Evolutionary conservation across 2,888 invertebrate genomes (phyloP).

Genomic region (Stenolophus ochropezus): DNA sequence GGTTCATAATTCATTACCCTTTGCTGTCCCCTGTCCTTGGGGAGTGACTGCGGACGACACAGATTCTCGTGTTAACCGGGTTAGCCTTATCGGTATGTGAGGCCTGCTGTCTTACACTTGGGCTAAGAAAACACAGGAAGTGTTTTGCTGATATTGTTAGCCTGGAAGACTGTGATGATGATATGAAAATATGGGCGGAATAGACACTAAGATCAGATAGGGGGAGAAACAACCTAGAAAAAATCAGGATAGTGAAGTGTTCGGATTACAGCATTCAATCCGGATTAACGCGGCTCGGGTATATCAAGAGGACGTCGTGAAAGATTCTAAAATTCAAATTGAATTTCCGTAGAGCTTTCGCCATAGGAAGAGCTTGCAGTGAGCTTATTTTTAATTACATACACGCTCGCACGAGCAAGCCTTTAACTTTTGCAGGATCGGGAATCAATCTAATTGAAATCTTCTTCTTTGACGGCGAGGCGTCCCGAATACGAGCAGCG

Average conservation of each 20-base stretch:
- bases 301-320: background rate
- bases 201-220: background rate
- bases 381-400: slow-evolving; percentile 18
- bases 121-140: slow-evolving; percentile 39
- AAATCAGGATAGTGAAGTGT: background rate
- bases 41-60: background rate
- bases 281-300: background rate
- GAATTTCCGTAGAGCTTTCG: background rate
- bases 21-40: background rate
- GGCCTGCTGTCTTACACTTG: background rate
- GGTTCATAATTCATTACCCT: background rate
- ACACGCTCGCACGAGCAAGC: background rate
- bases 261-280: background rate
- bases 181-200: slow-evolving; percentile 10
- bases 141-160: slow-evolving; percentile 43
- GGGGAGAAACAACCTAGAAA: background rate
- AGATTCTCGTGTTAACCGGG: slow-evolving; percentile 19
- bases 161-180: background rate
- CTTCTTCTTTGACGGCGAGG: slow-evolving; percentile 1
- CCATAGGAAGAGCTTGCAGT: background rate
- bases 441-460: slow-evolving; percentile 19
- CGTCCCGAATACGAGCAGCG: background rate
- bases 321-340: background rate
- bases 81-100: slow-evolving; percentile 38
- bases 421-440: slow-evolving; percentile 1